Conservation (phyloP, 2,888 invertebrate genomes). For the Polyommatus iphigenia region DNA sequence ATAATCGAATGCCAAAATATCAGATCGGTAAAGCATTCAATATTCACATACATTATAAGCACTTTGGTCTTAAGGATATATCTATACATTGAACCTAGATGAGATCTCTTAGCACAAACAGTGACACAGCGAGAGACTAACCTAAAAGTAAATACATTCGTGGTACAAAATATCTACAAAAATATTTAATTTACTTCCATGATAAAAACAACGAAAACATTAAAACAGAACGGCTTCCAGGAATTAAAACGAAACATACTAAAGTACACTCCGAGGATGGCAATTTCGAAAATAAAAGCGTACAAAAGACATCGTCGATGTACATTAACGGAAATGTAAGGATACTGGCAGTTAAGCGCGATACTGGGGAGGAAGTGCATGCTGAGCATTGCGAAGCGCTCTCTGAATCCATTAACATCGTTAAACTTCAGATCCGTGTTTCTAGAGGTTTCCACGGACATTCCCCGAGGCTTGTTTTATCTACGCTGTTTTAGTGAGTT, state of each 20-base stretch:
- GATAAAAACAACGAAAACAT: background rate
- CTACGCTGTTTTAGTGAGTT: background rate
- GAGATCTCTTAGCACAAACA: constrained; percentile 24
- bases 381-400: constrained; percentile 23
- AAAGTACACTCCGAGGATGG: background rate
- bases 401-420: constrained; percentile 24
- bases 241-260: constrained; percentile 9
- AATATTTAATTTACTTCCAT: constrained; percentile 3
- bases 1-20: constrained; percentile 50
- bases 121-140: background rate
- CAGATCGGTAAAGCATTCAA: constrained; percentile 31
- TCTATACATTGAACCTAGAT: background rate
- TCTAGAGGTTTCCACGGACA: background rate
- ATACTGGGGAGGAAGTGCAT: constrained; percentile 11
- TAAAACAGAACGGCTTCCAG: background rate
- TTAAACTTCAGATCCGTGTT: constrained; percentile 19
- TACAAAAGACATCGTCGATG: constrained; percentile 17
- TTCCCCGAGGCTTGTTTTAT: background rate
- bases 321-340: constrained; percentile 20
- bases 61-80: constrained; percentile 35
- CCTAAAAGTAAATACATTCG: background rate
- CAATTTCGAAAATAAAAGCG: constrained; percentile 9
- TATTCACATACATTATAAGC: constrained; percentile 31
- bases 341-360: constrained; percentile 8
- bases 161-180: constrained; percentile 9